Conservation (phyloP, 2,888 invertebrate species). For the Odontocolon sp. region DNA sequence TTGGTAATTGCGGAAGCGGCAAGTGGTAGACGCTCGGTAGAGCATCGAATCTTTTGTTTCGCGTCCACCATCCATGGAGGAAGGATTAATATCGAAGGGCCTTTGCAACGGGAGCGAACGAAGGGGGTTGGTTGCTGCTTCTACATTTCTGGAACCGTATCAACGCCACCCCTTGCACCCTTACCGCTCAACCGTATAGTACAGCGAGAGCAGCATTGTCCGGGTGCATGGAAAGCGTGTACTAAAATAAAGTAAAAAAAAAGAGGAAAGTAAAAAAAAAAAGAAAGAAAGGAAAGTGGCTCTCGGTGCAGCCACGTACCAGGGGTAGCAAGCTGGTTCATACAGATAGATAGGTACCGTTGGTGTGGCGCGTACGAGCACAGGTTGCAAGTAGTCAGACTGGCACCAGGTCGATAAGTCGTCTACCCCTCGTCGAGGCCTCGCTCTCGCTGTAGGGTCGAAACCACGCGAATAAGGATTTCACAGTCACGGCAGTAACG, state of each 20-base stretch:
- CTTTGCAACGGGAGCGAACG: not conserved
- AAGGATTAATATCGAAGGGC: slow-evolving; percentile 25
- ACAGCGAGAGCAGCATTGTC: slow-evolving; percentile 23
- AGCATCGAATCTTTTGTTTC: slow-evolving; percentile 3
- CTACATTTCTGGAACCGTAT: too few relatives aligned
- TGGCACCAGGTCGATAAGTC: slow-evolving; percentile 76
- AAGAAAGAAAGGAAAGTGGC: slow-evolving; percentile 39
- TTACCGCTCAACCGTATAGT: not conserved
- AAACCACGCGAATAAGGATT: slow-evolving; percentile 1
- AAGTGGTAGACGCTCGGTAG: not conserved
- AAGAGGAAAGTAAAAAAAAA: slow-evolving; percentile 4
- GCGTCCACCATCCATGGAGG: not conserved
- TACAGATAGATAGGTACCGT: slow-evolving; percentile 1
- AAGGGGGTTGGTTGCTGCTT: too few relatives aligned
- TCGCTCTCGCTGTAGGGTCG: slow-evolving; percentile 1
- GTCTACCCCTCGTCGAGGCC: slow-evolving; percentile 68
- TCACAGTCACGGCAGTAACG: not conserved
- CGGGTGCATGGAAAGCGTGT: slow-evolving; percentile 16
- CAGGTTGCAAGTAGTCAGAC: slow-evolving; percentile 40
- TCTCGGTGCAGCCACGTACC: slow-evolving; percentile 60
- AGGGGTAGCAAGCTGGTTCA: slow-evolving; percentile 56
- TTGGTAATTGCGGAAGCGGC: not conserved
- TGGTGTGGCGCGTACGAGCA: slow-evolving; percentile 17
- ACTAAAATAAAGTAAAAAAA: not conserved
- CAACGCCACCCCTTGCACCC: not conserved